These are phyloP conservation scores for Buphagus erythrorhynchus DNA, from an alignment of 2,797 vertebrate species.

Conservation along the genomic window DNA sequence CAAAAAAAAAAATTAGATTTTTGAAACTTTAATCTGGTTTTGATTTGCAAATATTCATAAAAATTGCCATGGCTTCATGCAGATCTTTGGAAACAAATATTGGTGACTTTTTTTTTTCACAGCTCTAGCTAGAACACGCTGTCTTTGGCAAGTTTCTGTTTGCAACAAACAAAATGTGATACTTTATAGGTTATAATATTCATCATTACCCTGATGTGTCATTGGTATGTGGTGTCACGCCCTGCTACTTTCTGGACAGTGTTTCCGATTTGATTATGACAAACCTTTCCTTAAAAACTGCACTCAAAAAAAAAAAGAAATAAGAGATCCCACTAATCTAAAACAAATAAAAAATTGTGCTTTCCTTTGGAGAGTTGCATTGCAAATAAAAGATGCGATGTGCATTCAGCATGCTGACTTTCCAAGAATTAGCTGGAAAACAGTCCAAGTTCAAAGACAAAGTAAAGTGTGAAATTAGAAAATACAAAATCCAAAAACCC, in stretches of 20 bases:
- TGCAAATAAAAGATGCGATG: not conserved
- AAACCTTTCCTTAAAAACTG: conserved; percentile 25
- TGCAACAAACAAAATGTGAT: conserved; percentile 65
- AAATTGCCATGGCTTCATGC: not conserved
- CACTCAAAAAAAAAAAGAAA: not conserved
- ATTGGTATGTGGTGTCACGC: conserved; percentile 65
- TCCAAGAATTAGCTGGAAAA: not conserved
- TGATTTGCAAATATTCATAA: conserved; percentile 16
- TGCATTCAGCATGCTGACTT: not conserved
- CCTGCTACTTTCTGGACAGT: conserved; percentile 59
- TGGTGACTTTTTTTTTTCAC: conserved; percentile 1
- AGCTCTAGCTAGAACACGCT: conserved; percentile 1
- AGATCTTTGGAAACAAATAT: conserved; percentile 54
- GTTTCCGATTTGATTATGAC: not conserved
- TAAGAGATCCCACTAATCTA: not conserved
- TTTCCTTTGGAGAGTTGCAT: not conserved
- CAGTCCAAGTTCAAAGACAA: not conserved
- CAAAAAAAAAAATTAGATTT: not conserved
- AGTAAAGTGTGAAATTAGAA: not conserved
- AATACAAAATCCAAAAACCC: not conserved
- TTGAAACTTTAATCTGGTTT: not conserved
- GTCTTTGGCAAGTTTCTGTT: conserved; percentile 69
- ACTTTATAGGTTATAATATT: conserved; percentile 68
- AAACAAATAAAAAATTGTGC: not conserved
- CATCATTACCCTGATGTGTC: conserved; percentile 58